Conservation (phyloP, 2,888 invertebrate species). For the Zeuzera pyrina region DNA sequence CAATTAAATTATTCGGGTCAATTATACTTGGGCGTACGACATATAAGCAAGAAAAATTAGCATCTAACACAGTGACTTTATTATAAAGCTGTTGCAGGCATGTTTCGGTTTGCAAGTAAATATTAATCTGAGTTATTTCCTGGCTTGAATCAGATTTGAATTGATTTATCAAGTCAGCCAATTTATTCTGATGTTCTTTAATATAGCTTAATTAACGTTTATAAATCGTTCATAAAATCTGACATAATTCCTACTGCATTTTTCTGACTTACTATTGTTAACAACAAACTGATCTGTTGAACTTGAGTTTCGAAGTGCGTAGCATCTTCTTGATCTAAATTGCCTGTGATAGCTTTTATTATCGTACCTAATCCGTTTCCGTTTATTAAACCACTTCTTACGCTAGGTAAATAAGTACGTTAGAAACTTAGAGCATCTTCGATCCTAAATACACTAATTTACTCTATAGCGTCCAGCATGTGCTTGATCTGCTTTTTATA, state of each 20-base stretch:
- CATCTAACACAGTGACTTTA: constrained; percentile 1
- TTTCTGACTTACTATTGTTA: constrained; percentile 1
- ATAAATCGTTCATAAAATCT: constrained; percentile 7
- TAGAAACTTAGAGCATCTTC: neutral
- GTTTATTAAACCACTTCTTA: constrained; percentile 4
- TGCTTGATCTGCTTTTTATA: neutral
- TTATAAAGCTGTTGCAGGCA: constrained; percentile 5
- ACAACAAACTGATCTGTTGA: neutral
- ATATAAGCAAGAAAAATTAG: neutral
- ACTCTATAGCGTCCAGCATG: neutral
- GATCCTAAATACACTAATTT: constrained; percentile 3
- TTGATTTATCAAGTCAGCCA: neutral
- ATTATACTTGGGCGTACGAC: constrained; percentile 1
- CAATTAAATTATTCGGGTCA: constrained; percentile 2
- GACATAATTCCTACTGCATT: constrained; percentile 2
- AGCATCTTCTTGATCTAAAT: constrained; percentile 8
- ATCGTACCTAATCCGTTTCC: constrained; percentile 6
- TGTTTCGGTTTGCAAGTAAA: constrained; percentile 1
- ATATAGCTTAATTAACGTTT: constrained; percentile 3
- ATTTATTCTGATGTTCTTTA: constrained; percentile 3
- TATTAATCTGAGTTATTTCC: neutral
- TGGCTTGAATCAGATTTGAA: neutral
- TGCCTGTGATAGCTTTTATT: constrained; percentile 8
- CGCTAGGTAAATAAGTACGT: neutral
- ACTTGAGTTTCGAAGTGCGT: constrained; percentile 8